phyloP scores from a whole-genome alignment of 1,140 invertebrate genomes.

The Aphis gossypii region DNA sequence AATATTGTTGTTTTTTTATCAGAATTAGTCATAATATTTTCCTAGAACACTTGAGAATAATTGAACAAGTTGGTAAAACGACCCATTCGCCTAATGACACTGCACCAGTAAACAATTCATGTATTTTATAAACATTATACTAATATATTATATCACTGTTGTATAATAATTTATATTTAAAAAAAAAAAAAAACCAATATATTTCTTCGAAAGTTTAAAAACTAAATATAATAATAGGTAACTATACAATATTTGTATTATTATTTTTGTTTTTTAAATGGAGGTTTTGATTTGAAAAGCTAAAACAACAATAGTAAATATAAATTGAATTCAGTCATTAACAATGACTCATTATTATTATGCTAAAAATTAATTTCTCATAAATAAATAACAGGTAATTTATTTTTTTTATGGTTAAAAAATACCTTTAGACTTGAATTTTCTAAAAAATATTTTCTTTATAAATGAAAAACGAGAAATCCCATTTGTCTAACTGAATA shows the following conservation, averaged over 20 bases:
- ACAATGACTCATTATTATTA: not conserved
- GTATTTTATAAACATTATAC: not conserved
- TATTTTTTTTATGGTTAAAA: not conserved
- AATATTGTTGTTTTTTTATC: not conserved
- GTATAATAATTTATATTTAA: not conserved
- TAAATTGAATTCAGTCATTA: not conserved
- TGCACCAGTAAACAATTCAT: not conserved
- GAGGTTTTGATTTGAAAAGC: not conserved
- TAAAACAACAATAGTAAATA: not conserved
- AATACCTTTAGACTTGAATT: not conserved
- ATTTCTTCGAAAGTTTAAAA: not conserved
- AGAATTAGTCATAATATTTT: not conserved
- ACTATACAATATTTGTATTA: not conserved
- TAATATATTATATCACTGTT: not conserved
- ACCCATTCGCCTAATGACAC: not conserved
- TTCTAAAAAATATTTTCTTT: not conserved
- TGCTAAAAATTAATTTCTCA: not conserved
- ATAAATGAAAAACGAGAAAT: not conserved
- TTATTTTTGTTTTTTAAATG: not conserved
- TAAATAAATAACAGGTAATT: not conserved
- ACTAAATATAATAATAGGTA: not conserved
- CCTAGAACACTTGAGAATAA: not conserved
- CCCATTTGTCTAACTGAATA: not conserved
- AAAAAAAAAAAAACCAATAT: not conserved
- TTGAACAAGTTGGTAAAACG: not conserved